phyloP scores from a whole-genome alignment of 2,797 vertebrate genomes.

The Lates japonicus region DNA sequence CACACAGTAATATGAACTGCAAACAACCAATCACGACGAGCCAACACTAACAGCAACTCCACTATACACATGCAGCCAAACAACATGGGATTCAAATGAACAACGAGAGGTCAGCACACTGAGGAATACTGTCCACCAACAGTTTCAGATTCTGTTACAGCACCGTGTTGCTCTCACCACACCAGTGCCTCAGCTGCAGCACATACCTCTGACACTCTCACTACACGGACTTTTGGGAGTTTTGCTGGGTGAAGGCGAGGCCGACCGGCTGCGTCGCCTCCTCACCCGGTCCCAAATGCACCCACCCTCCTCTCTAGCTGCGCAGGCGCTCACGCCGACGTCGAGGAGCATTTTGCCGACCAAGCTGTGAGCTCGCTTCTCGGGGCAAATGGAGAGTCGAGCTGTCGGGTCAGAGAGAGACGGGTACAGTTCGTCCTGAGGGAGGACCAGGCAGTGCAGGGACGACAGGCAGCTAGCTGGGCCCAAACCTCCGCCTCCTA shows the following conservation, averaged over 20 bases:
- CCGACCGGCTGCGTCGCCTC: constrained; percentile 66
- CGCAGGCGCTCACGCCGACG: constrained; percentile 46
- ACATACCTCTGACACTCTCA: constrained; percentile 67
- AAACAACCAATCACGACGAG: background rate
- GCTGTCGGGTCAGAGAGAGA: constrained; percentile 67
- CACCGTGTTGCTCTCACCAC: background rate
- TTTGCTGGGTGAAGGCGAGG: constrained; percentile 69
- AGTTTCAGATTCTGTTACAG: background rate
- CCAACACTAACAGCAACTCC: background rate
- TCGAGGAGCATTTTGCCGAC: constrained; percentile 84
- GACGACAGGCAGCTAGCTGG: constrained; percentile 84
- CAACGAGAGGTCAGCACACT: background rate
- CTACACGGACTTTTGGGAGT: constrained; percentile 62
- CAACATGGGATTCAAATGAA: background rate
- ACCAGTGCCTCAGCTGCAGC: constrained; percentile 1
- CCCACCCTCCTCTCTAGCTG: constrained; percentile 25
- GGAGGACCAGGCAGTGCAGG: constrained; percentile 88
- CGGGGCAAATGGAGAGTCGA: constrained; percentile 68
- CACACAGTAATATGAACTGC: background rate
- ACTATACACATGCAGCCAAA: background rate
- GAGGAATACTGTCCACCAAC: background rate
- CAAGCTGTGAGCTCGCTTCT: constrained; percentile 73
- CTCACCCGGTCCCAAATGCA: constrained; percentile 68
- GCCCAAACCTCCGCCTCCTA: constrained; percentile 57
- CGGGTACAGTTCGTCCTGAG: constrained; percentile 86